phyloP scores from a whole-genome alignment of 2,797 vertebrate species.

The Bradypodion pumilum region DNA sequence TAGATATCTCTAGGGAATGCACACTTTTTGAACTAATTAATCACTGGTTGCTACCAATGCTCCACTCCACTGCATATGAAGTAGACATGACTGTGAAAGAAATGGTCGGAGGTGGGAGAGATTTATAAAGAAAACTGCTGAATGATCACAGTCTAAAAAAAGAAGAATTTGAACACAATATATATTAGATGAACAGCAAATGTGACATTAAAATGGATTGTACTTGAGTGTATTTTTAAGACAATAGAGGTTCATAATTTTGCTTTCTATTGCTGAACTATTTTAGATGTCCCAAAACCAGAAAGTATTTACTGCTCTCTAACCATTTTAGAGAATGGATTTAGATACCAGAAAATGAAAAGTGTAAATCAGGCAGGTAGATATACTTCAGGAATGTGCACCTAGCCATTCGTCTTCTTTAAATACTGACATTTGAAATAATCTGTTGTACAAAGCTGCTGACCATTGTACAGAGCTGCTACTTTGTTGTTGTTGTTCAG shows the following conservation, averaged over 20 bases:
- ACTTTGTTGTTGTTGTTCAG: too few relatives aligned
- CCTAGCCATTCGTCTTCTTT: background rate
- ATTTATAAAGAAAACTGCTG: constrained; percentile 52
- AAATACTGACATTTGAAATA: constrained; percentile 4
- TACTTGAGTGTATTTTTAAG: constrained; percentile 23
- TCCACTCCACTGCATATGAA: constrained; percentile 66
- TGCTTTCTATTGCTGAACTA: constrained; percentile 42
- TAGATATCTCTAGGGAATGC: constrained; percentile 63
- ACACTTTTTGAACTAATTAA: constrained; percentile 77
- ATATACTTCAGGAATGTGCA: background rate
- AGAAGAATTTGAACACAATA: constrained; percentile 44
- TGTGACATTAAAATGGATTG: constrained; percentile 31
- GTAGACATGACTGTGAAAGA: constrained; percentile 45
- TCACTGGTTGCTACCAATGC: constrained; percentile 68
- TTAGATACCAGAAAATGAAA: background rate
- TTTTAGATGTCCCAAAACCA: constrained; percentile 30
- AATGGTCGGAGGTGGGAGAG: constrained; percentile 14
- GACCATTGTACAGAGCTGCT: too few relatives aligned
- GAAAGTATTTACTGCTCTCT: background rate
- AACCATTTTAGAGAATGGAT: background rate
- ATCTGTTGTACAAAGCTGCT: too few relatives aligned
- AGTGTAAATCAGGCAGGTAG: background rate
- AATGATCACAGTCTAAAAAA: constrained; percentile 50
- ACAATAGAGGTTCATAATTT: background rate
- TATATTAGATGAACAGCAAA: constrained; percentile 48